Conservation (phyloP, 2,113 vertebrate genomes). For the Parus major region DNA sequence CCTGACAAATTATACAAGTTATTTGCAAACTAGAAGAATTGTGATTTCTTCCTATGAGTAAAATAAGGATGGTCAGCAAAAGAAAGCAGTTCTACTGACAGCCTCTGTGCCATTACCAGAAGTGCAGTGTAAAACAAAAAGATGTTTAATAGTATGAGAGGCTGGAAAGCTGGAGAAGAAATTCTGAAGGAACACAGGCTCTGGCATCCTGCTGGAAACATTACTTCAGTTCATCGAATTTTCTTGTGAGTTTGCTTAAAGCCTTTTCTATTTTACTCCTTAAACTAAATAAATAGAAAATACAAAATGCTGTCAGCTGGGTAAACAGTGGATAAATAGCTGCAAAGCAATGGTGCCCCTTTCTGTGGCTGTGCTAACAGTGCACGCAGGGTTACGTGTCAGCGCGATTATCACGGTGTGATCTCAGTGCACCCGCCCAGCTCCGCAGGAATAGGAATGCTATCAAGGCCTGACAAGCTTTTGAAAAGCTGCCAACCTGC, state of each 20-base stretch:
- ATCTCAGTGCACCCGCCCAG: not conserved
- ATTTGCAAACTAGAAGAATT: not conserved
- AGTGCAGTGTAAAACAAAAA: not conserved
- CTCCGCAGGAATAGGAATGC: conserved; percentile 38
- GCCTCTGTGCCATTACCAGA: not conserved
- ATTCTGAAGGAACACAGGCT: not conserved
- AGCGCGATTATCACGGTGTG: conserved; percentile 6
- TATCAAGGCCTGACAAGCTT: conserved; percentile 60
- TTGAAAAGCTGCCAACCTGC: conserved; percentile 65
- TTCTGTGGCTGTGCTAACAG: not conserved
- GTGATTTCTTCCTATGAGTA: not conserved
- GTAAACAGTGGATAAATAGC: not conserved
- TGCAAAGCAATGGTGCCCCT: not conserved
- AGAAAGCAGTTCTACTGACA: not conserved
- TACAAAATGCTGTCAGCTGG: not conserved
- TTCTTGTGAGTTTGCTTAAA: not conserved
- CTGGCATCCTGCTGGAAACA: not conserved
- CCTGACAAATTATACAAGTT: not conserved
- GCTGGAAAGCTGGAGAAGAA: not conserved
- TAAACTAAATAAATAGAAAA: not conserved
- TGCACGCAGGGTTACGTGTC: not conserved
- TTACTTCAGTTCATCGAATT: not conserved
- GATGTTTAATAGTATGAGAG: not conserved
- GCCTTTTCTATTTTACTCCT: not conserved
- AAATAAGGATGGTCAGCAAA: not conserved